phyloP scores from a whole-genome alignment of 2,113 vertebrate species.

The Sturnira hondurensis region DNA sequence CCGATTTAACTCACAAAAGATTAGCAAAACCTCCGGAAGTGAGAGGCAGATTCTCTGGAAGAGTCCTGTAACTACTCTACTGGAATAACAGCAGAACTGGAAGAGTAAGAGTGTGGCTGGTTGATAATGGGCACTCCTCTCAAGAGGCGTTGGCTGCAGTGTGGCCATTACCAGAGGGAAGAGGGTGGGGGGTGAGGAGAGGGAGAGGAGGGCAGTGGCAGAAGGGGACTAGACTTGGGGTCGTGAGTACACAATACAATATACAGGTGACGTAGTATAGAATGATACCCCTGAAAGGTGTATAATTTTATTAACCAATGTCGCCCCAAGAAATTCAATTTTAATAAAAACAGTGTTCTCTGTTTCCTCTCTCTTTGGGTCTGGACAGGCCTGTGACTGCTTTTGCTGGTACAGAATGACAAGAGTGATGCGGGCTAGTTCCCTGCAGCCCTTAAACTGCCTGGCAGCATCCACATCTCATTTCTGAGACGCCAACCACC shows the following conservation, averaged over 20 bases:
- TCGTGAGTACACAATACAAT: no score
- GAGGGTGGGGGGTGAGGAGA: no score
- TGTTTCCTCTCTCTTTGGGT: neutral
- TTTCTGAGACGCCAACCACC: neutral
- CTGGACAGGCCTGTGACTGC: neutral
- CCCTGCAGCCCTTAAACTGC: neutral
- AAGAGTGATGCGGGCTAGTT: neutral
- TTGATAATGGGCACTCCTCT: neutral
- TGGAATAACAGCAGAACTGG: neutral
- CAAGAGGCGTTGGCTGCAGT: neutral
- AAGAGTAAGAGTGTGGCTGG: neutral
- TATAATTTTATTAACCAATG: no score
- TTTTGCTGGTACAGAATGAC: neutral
- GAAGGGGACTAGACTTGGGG: no score
- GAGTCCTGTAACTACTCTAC: neutral
- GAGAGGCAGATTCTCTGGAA: neutral
- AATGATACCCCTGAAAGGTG: no score
- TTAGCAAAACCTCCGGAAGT: neutral
- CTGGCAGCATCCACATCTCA: neutral
- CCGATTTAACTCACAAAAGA: constrained; percentile 17
- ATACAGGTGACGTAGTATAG: no score
- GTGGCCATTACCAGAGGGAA: no score
- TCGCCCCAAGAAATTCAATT: no score
- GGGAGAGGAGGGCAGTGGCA: no score
- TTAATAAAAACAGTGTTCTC: neutral